Evolutionary conservation across 2,113 vertebrate species (phyloP), one percentile per base, ranked within the genome.

Genomic region (Colaptes auratus): DNA sequence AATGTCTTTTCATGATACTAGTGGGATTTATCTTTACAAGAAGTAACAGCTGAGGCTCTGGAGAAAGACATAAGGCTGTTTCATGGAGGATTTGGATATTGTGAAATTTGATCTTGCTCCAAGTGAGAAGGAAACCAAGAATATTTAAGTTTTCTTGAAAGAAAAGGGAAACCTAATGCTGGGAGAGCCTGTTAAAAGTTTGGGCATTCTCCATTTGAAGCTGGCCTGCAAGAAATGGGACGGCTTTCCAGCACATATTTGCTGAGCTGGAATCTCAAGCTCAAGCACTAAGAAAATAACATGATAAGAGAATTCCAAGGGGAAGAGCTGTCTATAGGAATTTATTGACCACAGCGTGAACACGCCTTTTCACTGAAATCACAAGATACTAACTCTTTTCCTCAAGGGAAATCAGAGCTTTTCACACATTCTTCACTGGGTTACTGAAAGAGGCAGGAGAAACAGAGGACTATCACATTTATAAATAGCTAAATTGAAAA

Each of bases 351-450:
- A 53, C n/a, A 44, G 35, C 78, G 88, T 0, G 6, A 91, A 88
- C 80, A 84, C 21, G 81, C 20, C 66, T 95, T 88, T 95, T 76
- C 70, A 88, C 82, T 90, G 88, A 86, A 95, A 90, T 91, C 91
- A 83, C 88, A 86, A 88, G 92, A 86, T 78, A 93, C 53, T 71
- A 71, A 66, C 76, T 90, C 69, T 86, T 90, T 83, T 81, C 83
- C 93, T 93, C 95, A n/a, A 84, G 93, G 93, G 93, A 95, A 96
- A 95, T 96, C 76, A 94, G 82, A 95, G 88, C 88, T 96, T 96
- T 96, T 96, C 93, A 80, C 96, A 93, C 96, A 58, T 93, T 74
- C 82, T 81, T 91, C 69, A 67, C 65, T 78, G 82, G 92, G 82
- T 60, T 90, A 86, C 76, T 83, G 92, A 95, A 93, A 94, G 73